Evolutionary conservation across 2,888 invertebrate species (phyloP).

Genomic region (Myopa tessellatipennis): DNA sequence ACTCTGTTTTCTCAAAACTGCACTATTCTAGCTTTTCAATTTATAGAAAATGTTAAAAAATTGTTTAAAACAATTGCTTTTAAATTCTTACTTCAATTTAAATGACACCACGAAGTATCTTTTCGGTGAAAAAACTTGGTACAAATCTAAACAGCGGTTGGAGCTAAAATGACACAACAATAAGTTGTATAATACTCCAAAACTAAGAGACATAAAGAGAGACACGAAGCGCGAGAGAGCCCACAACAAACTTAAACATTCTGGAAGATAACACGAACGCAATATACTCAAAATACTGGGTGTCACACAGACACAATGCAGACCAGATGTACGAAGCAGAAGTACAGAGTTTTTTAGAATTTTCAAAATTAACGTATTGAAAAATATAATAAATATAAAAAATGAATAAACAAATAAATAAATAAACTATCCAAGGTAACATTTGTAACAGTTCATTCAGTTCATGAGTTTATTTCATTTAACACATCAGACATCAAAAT

Average conservation of each 20-base stretch:
- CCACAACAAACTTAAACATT: background rate
- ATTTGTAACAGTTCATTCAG: too few relatives aligned
- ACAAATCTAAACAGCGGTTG: conserved; percentile 19
- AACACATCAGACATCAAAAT: too few relatives aligned
- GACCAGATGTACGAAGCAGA: too few relatives aligned
- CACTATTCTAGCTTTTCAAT: too few relatives aligned
- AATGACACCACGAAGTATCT: background rate
- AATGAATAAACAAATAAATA: too few relatives aligned
- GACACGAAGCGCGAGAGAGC: background rate
- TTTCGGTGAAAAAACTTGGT: background rate
- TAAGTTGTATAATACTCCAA: background rate
- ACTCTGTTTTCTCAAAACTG: too few relatives aligned
- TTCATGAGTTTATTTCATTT: too few relatives aligned
- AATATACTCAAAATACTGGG: background rate
- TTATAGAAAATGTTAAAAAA: background rate
- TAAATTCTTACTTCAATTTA: background rate
- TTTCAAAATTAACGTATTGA: too few relatives aligned
- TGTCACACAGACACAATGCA: background rate
- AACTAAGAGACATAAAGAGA: background rate
- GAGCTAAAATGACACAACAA: conserved; percentile 32
- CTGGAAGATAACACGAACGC: background rate
- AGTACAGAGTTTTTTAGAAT: too few relatives aligned
- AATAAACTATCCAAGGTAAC: too few relatives aligned
- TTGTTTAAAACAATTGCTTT: background rate
- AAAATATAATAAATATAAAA: too few relatives aligned